Evolutionary conservation across 2,888 invertebrate genomes (phyloP), one percentile per base, ranked within the genome.

Genomic region (Euphydryas editha): DNA sequence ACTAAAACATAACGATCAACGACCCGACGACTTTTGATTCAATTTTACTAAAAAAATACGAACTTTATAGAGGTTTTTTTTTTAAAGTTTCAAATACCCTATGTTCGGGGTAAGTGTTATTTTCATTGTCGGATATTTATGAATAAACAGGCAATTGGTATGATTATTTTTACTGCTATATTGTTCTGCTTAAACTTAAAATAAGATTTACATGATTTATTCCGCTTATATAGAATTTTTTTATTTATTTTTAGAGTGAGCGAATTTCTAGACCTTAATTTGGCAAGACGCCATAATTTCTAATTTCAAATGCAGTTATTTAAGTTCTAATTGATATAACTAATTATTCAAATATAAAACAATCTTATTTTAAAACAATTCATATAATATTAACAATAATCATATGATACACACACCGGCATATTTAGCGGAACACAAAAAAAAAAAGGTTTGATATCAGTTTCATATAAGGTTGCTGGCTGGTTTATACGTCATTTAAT

Each of bases 1-100:
- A 88, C 85, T 86, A 87, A 90, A 91, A 89, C 88, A 89, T 88
- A 84, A 92, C 92, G 92, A 92, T 90, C 91, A 91, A 87, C 90
- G 92, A 92, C 92, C 92, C 84, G 85, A 81, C 83, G 81, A 81
- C 56, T 64, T 68, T 69, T 54, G 46, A 18, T 24, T 51, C 37
- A 17, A 70, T 17, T 62, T 51, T 36, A 42, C 10, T 36, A 56
- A 51, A 15, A 15, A 24, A 17, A 42, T 47, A 46, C 17, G 10
- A 37, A 56, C 1, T 18, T 3, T 46, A 59, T 18, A 13, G 11
- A 7, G 5, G 2, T 4, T n/a, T 15, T 24, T 21, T 24, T 7
- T 6, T 51, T 51, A 24, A 13, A 21, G 7, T 21, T 24, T 24
- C 1, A 5, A 49, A 51, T 6, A 6, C 4, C 1, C 10, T 10